Evolutionary conservation across 2,888 invertebrate species (phyloP).

Genomic region (Limulus polyphemus): DNA sequence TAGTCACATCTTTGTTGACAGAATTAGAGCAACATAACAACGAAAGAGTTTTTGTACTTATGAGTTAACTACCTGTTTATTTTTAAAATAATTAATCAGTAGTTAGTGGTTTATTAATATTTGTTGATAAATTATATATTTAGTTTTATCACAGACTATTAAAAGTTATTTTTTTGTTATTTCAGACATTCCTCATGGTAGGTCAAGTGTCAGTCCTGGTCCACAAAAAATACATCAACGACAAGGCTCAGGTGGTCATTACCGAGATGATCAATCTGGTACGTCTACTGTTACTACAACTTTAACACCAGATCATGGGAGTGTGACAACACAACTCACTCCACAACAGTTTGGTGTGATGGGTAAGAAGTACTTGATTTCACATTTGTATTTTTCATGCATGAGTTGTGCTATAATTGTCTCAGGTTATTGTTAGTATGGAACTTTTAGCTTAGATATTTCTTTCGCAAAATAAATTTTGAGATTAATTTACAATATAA

Average conservation of each 20-base stretch:
- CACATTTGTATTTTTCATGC: background rate
- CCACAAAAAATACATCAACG: constrained; percentile 10
- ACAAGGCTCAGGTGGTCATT: constrained; percentile 16
- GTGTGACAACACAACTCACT: constrained; percentile 51
- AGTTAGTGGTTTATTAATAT: too few relatives aligned
- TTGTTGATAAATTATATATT: too few relatives aligned
- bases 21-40: too few relatives aligned
- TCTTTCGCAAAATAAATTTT: background rate
- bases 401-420: too few relatives aligned
- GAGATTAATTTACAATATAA: too few relatives aligned
- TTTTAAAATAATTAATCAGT: too few relatives aligned
- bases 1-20: too few relatives aligned
- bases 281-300: constrained; percentile 33
- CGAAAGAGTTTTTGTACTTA: too few relatives aligned
- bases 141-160: too few relatives aligned
- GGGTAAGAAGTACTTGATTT: constrained; percentile 49
- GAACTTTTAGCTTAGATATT: background rate
- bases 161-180: background rate
- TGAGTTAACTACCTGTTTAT: too few relatives aligned
- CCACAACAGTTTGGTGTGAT: constrained; percentile 79
- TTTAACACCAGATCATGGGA: constrained; percentile 30
- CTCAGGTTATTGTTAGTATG: background rate
- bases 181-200: background rate
- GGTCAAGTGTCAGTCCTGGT: constrained; percentile 6
- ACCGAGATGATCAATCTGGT: constrained; percentile 24